Evolutionary conservation across 2,888 invertebrate species (phyloP), one percentile per base, ranked within the genome.

Genomic region (Diplazon laetatorius): DNA sequence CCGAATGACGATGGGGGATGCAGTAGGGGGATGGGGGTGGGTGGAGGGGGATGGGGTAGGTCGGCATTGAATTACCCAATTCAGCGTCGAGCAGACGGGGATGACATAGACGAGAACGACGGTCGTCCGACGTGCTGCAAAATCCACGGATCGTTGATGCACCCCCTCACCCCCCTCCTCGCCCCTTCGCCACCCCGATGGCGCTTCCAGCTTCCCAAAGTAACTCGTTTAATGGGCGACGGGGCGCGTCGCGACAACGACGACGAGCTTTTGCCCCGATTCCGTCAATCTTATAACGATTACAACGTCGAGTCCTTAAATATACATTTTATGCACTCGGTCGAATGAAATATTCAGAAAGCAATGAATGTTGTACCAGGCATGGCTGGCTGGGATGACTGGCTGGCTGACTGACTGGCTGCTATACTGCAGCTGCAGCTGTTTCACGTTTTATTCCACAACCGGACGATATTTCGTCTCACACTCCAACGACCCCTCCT

Each of bases 221-320:
- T 87, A 87, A 89, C 85, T 87, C 87, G 83, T 88, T 89, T 89
- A 89, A 89, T 90, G 88, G 87, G 85, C 83, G 85, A 85, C 44
- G 44, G 52, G 63, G 69, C 42, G 57, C 42, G 57, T 70, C 70
- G 39, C 71, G 71, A 62, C 39, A 22, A 6, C 37, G 44, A 25
- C 83, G 84, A 82, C 65, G 60, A 52, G 44, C 55, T 60, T 80
- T 79, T 89, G 89, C 78, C 89, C 90, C 85, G 86, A 87, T 89
- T 90, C 88, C 86, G 89, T 89, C 89, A 89, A 88, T 88, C 88
- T 85, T 66, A 66, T 62, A 59, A 62, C 76, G 65, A 76, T 80
- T 80, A 80, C 68, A 72, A 72, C 80, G 78, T 80, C 80, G 69
- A 50, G 78, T 83, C 70, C 87, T 87, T 86, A 87, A 88, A 87